Percentiles rank a stretch among this genome's conserved stretches.
phyloP scores from a whole-genome alignment of 2,888 invertebrate species.

The Lasioglossum lativentre region DNA sequence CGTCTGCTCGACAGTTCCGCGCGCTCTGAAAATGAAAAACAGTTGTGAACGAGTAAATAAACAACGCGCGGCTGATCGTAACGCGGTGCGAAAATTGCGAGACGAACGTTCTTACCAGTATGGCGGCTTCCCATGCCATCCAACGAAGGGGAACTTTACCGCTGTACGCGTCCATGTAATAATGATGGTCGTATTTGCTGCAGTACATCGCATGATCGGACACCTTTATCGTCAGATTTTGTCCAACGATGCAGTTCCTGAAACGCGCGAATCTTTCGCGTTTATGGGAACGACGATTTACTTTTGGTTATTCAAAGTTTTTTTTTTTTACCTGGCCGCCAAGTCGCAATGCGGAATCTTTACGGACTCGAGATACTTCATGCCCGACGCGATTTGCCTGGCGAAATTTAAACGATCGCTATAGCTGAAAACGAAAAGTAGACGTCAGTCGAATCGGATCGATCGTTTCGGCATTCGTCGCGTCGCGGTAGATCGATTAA shows the following conservation, averaged over 20 bases:
- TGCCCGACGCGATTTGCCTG: constrained; percentile 95
- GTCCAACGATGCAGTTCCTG: constrained; percentile 95
- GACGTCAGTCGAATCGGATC: background rate
- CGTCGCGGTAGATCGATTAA: background rate
- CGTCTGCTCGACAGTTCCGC: constrained; percentile 94
- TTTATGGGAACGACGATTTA: background rate
- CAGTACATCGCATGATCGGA: constrained; percentile 95
- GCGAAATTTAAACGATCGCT: constrained; percentile 94
- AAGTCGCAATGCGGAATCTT: constrained; percentile 96
- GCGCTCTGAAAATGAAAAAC: constrained; percentile 88
- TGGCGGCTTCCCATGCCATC: constrained; percentile 97
- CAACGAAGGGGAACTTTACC: constrained; percentile 94
- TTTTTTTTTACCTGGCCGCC: constrained; percentile 89
- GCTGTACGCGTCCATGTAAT: constrained; percentile 93
- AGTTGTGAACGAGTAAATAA: background rate
- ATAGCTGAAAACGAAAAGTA: constrained; percentile 86
- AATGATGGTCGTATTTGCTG: constrained; percentile 91
- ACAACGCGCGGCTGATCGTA: background rate
- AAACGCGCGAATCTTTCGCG: constrained; percentile 69
- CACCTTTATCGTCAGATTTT: constrained; percentile 91
- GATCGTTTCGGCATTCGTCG: background rate
- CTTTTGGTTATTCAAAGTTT: background rate
- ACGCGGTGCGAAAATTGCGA: background rate
- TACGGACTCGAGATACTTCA: constrained; percentile 96
- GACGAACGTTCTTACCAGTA: constrained; percentile 86